Base-by-base conservation (phyloP, 2,113 vertebrate species). In the Myotis yumanensis region DNA sequence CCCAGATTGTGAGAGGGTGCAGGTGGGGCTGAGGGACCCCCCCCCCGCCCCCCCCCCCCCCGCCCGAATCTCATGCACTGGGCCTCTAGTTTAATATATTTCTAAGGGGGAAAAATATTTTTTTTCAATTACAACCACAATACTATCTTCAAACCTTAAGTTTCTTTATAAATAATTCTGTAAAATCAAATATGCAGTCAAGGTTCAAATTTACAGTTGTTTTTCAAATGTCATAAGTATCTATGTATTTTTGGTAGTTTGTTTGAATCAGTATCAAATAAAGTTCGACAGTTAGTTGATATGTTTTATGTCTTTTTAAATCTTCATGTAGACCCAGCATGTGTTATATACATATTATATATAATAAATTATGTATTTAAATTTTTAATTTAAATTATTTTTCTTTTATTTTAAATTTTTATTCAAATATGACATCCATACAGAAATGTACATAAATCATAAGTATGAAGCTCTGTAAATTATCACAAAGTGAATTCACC, bases 371-470 rank as follows among this genome's bases (percentile, higher is more conserved):
- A 43, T 32, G 15, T 54, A 35, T 43, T 79, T 95, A 32, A 80
- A 30, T 20, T 73, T 73, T 85, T 30, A 82, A 40, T 75, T 86
- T 54, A 57, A 72, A 28, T 84, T 79, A 51, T 10, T 92, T 91
- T 88, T 10, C 89, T 91, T 88, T 86, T 30, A 32, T 71, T 92
- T 81, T 16, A 52, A 51, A 76, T 23, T 82, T 83, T 87, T 91
- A 62, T 77, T 69, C 28, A 20, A 3, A 1, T 76, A 37, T 87
- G 51, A 62, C 12, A 37, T 68, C 28, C 20, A 32, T 83, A 62
- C 11, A 88, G 76, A 91, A 87, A 54, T 64, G 40, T 81, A 37
- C 6, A 32, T 12, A 17, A 88, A 52, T 92, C 48, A 32, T 92
- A 46, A 77, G 12, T 46, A 72, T 72, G 52, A 43, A 46, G 66